Evolutionary conservation across 2,888 invertebrate genomes (phyloP).

Genomic region (Scaptomyza reducta): DNA sequence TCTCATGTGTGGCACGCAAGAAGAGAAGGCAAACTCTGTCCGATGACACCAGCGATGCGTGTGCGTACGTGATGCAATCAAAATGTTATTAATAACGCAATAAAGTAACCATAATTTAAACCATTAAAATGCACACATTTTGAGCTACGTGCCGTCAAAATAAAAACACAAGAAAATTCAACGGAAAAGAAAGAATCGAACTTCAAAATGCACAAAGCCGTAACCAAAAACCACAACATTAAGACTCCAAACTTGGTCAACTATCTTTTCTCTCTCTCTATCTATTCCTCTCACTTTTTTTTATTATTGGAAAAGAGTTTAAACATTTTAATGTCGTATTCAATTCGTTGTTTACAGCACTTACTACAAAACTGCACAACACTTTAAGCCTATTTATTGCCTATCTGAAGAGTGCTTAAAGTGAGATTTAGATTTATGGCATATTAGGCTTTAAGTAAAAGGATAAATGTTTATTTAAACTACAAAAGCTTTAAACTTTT

Average conservation of each 20-base stretch:
- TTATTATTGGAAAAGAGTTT: not conserved
- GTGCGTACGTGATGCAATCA: conserved; percentile 77
- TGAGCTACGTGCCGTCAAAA: conserved; percentile 57
- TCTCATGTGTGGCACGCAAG: not conserved
- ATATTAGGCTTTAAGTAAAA: no score
- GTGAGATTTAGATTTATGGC: not conserved
- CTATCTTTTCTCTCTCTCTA: not conserved
- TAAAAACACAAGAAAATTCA: not conserved
- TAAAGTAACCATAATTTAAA: conserved; percentile 76
- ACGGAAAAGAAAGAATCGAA: not conserved
- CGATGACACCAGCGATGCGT: conserved; percentile 58
- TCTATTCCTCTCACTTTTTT: not conserved
- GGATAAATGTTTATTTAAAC: no score
- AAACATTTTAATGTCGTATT: conserved; percentile 39
- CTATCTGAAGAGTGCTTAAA: not conserved
- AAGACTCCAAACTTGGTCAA: conserved; percentile 1
- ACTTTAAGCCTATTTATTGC: conserved; percentile 3
- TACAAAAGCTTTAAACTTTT: no score
- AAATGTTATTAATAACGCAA: conserved; percentile 78
- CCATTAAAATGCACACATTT: conserved; percentile 78
- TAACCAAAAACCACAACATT: not conserved
- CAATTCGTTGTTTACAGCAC: conserved; percentile 29
- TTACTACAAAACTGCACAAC: not conserved
- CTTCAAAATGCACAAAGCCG: conserved; percentile 5
- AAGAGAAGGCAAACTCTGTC: conserved; percentile 13